These are phyloP conservation scores for Meleagris gallopavo DNA, from an alignment of 2,113 vertebrate genomes.

Conservation along the genomic window DNA sequence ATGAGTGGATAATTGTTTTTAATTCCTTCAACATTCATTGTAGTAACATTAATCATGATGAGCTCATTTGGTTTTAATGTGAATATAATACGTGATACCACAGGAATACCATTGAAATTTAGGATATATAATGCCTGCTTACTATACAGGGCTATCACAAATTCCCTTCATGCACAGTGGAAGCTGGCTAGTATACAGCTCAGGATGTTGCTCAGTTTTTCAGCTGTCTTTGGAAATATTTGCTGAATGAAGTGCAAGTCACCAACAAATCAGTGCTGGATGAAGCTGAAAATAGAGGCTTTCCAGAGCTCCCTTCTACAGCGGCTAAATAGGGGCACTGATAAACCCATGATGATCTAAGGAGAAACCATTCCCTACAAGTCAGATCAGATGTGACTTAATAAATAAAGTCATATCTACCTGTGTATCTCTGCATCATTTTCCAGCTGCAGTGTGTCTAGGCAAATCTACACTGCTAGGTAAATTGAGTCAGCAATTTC, in stretches of 20 bases:
- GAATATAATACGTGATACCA: conserved; percentile 56
- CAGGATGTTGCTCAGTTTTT: not conserved
- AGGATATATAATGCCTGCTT: conserved; percentile 32
- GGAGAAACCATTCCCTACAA: not conserved
- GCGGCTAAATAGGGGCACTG: not conserved
- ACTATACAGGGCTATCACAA: not conserved
- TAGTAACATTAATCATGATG: conserved; percentile 71
- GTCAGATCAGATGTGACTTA: not conserved
- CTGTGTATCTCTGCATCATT: not conserved
- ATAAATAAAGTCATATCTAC: not conserved
- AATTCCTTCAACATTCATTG: conserved; percentile 71
- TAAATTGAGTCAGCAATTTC: not conserved
- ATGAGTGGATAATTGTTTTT: conserved; percentile 74
- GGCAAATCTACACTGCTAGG: not conserved
- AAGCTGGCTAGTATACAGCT: not conserved
- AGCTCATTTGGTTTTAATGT: conserved; percentile 72
- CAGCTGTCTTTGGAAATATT: not conserved
- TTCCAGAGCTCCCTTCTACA: not conserved
- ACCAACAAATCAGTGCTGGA: not conserved
- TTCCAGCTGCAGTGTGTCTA: not conserved
- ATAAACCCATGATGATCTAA: rapidly evolving
- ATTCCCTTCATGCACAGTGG: not conserved
- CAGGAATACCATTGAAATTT: conserved; percentile 59
- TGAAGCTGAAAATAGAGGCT: not conserved
- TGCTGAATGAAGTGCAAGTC: not conserved